Evolutionary conservation across 2,888 invertebrate genomes (phyloP), one percentile per base, ranked within the genome.

Genomic region (Perizoma flavofasciatum): DNA sequence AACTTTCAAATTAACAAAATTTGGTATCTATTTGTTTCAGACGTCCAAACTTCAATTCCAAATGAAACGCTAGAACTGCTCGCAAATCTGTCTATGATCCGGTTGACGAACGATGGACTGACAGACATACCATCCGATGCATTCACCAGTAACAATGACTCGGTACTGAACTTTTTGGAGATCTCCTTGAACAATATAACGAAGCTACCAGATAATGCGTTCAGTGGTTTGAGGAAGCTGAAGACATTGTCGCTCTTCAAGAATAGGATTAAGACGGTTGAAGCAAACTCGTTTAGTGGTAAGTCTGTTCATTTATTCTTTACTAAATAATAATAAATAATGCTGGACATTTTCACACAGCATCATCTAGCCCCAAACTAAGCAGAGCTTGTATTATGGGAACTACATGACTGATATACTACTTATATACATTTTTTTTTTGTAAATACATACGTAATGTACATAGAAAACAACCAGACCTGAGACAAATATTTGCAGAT

Each of bases 201-300:
- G 0, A 41, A 32, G 0, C 39, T 78, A 8, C 69, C 71, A 0
- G 63, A 52, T 0, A 52, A 59, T n/a, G n/a, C 70, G 0, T 74
- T 83, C 55, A 5, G 6, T 0, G 74, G 74, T 0, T 58, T 76
- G 4, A 7, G 32, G 0, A 39, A 52, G 0, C 58, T 83, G 10
- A 11, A 33, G 0, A 41, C 4, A 0, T 61, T 83, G 1, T 61
- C 62, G 11, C 58, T 83, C 0, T 67, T 66, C 55, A 33, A 48
- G 0, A 82, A 82, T 49, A 22, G 57, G 0, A 47, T 82, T 6
- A 11, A 4, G 0, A 39, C 54, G 4, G 22, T 57, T 5, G 9
- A 55, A 9, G 41, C 22, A 0, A 46, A 51, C 41, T n/a, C 50
- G 34, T 57, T 57, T 47, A 47, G 35, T 22, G 56, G 56, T 57